Evolutionary conservation across 2,888 invertebrate species (phyloP), one percentile per base, ranked within the genome.

Genomic region (Sceliomorpha sp.): DNA sequence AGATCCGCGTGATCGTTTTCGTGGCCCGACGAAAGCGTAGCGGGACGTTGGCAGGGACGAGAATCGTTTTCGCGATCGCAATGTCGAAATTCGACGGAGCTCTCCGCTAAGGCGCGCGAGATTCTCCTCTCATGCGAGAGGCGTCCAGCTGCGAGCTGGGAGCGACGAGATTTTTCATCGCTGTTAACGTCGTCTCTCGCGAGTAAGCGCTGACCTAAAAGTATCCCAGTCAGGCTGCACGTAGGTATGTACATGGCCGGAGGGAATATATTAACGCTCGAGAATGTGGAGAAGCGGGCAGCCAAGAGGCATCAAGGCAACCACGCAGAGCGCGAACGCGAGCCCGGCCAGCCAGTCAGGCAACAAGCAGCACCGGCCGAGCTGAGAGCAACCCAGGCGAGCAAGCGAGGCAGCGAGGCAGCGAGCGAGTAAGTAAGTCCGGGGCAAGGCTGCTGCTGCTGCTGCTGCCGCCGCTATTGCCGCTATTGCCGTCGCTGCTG

Each of bases 181-280:
- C 55, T 55, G 47, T 56, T 45, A 51, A 53, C 62, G 62, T 56
- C 42, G 48, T 55, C 58, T 53, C 69, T 63, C 53, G 60, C 64
- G 40, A 62, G 60, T 53, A 66, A 70, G 56, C 60, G 60, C 56
- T 66, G 64, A 70, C 64, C 70, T 70, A 66, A 69, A 69, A 69
- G 63, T 68, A 69, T 69, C 63, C 69, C 48, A 63, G 69, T 53
- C 53, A 32, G 50, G 51, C 68, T 53, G 63, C 53, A 63, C 64
- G 50, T 64, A 64, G 58, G 62, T 58, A 69, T 69, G 69, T 69
- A 59, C 67, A 68, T 69, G 58, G 63, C 69, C 56, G 58, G 47
- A 63, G 68, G 62, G 69, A 47, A 68, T 68, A 68, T 51, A 69
- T 68, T 68, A 68, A 68, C 62, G 62, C 60, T 50, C 56, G 51